These are phyloP conservation scores for Poecilia velifera DNA, from an alignment of 2,797 vertebrate genomes.

Conservation along the genomic window DNA sequence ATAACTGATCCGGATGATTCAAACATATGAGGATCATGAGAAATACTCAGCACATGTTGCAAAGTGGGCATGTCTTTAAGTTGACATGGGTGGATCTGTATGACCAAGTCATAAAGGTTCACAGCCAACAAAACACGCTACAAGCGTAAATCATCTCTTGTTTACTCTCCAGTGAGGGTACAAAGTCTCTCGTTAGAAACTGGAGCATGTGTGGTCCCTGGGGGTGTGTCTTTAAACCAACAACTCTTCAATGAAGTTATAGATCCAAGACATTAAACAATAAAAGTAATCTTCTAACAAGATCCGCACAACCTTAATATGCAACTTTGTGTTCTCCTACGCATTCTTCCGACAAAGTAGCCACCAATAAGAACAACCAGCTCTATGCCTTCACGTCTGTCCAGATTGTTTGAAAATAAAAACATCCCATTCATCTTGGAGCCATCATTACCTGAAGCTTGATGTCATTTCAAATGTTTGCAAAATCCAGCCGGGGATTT, in stretches of 20 bases:
- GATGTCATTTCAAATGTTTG: neutral
- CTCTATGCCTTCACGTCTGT: neutral
- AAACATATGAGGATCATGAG: slow-evolving; percentile 26
- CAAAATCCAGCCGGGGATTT: neutral
- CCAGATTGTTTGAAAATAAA: neutral
- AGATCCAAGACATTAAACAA: slow-evolving; percentile 21
- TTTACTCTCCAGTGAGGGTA: slow-evolving; percentile 43
- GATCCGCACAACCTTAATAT: neutral
- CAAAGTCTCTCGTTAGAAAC: slow-evolving; percentile 56
- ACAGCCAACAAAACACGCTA: slow-evolving; percentile 22
- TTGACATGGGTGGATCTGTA: neutral
- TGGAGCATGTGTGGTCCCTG: slow-evolving; percentile 12
- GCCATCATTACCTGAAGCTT: neutral
- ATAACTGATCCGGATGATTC: neutral
- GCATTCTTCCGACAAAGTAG: neutral
- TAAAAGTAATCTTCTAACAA: slow-evolving; percentile 8
- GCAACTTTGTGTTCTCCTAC: neutral
- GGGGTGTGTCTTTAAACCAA: slow-evolving; percentile 27
- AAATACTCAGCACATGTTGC: slow-evolving; percentile 4
- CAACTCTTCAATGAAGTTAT: slow-evolving; percentile 3
- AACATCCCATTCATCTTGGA: neutral
- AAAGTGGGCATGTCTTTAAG: slow-evolving; percentile 1
- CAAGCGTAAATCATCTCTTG: slow-evolving; percentile 33
- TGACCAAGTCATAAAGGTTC: slow-evolving; percentile 10
- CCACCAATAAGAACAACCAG: neutral